A percentile compares a stretch with the other conserved stretches of the same genome.
These are phyloP conservation scores for Choloepus hoffmanni DNA, from an alignment of 2,113 vertebrate genomes.

Conservation along the genomic window DNA sequence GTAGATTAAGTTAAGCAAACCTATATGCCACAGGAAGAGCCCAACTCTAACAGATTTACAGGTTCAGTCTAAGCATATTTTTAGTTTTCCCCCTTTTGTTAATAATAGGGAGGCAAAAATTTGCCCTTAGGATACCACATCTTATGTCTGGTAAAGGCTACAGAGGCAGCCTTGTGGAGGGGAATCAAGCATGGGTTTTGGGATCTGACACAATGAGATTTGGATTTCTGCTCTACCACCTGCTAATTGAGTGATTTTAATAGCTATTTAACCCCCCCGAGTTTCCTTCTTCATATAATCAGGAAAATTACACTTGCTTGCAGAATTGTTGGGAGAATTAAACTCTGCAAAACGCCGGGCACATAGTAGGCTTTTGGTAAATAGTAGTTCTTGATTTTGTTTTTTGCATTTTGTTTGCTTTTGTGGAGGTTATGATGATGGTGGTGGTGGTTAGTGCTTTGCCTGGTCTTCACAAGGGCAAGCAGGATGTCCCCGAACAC, in stretches of 20 bases:
- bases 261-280: neutral
- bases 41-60: constrained; percentile 4
- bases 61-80: neutral
- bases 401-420: neutral
- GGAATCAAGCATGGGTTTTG: neutral
- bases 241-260: neutral
- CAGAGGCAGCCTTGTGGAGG: neutral
- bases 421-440: neutral
- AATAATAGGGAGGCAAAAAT: neutral
- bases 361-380: neutral
- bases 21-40: neutral
- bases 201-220: neutral
- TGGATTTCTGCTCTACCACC: neutral
- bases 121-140: neutral
- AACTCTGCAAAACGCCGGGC: neutral
- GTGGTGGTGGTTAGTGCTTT: neutral
- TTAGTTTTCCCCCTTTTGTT: neutral
- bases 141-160: neutral
- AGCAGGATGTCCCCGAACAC: neutral
- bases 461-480: neutral
- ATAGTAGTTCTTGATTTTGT: neutral
- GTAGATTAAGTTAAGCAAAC: neutral
- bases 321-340: neutral
- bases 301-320: neutral
- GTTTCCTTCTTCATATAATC: neutral